A percentile compares a stretch with the other conserved stretches of the same genome.
These are phyloP conservation scores for Priocnemis perturbator DNA, from an alignment of 2,888 invertebrate genomes.

Conservation along the genomic window DNA sequence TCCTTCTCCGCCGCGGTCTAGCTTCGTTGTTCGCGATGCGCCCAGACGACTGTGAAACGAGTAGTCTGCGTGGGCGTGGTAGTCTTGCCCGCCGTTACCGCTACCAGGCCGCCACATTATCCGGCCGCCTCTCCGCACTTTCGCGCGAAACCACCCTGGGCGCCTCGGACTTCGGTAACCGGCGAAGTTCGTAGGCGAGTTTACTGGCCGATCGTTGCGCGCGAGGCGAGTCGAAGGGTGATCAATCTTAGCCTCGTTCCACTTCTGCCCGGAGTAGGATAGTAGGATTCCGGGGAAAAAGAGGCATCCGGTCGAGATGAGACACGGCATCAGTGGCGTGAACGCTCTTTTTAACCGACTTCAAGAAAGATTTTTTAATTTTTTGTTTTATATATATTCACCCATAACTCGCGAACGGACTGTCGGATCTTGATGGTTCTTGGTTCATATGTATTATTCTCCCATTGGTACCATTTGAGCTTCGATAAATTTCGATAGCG, in stretches of 20 bases:
- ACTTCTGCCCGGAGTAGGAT: conserved; percentile 22
- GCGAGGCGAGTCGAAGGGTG: conserved; percentile 28
- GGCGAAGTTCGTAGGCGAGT: too few relatives aligned
- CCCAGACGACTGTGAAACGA: neutral
- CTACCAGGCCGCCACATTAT: conserved; percentile 3
- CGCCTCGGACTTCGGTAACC: too few relatives aligned
- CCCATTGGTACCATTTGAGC: too few relatives aligned
- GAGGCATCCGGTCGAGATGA: neutral
- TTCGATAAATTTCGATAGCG: too few relatives aligned
- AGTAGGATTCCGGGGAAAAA: conserved; percentile 15
- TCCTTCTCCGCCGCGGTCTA: conserved; percentile 27
- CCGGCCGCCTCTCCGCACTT: neutral
- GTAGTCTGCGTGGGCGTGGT: neutral
- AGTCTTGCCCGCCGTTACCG: conserved; percentile 3
- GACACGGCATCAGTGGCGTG: too few relatives aligned
- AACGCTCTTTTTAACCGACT: too few relatives aligned
- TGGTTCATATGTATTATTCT: too few relatives aligned
- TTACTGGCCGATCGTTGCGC: neutral
- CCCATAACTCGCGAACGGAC: too few relatives aligned
- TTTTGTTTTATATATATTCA: too few relatives aligned
- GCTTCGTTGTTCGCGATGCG: conserved; percentile 1
- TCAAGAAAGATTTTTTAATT: too few relatives aligned
- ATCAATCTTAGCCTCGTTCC: conserved; percentile 43
- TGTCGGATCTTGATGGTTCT: too few relatives aligned
- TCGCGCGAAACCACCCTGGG: conserved; percentile 11